Percentiles rank a stretch among this genome's conserved stretches.
These are phyloP conservation scores for Coreoperca whiteheadi DNA, from an alignment of 2,113 vertebrate species.

Conservation along the genomic window DNA sequence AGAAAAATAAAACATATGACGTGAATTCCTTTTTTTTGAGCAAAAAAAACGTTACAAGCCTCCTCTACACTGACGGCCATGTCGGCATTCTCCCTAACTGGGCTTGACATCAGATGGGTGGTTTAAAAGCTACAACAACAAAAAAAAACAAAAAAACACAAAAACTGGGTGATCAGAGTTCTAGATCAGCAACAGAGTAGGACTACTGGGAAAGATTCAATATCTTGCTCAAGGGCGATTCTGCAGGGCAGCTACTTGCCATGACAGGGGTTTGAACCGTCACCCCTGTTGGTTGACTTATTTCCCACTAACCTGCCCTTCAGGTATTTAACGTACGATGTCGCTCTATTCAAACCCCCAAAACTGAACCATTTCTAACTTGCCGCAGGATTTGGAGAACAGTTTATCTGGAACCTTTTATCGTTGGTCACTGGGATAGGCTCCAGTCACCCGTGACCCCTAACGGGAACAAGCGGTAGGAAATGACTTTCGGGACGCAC, in stretches of 20 bases:
- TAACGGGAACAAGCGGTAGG: too few relatives aligned
- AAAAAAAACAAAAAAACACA: neutral
- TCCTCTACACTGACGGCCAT: too few relatives aligned
- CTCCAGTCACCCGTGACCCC: too few relatives aligned
- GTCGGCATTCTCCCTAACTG: neutral
- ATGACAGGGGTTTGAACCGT: neutral
- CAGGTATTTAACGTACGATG: neutral
- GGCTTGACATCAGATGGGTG: neutral
- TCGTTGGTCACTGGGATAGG: too few relatives aligned
- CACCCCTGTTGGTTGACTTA: neutral
- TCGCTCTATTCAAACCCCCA: neutral
- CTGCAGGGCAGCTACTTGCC: neutral
- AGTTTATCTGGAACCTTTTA: too few relatives aligned
- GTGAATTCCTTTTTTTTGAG: neutral
- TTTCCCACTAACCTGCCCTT: neutral
- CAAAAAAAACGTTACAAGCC: too few relatives aligned
- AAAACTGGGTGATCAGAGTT: neutral
- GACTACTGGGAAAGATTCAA: neutral
- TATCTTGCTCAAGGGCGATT: neutral
- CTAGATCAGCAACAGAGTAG: neutral
- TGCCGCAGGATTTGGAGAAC: neutral
- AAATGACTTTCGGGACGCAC: too few relatives aligned
- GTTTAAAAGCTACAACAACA: neutral
- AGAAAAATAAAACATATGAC: neutral
- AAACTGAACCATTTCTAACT: neutral